Percentiles rank a stretch among this genome's conserved stretches.
These are phyloP conservation scores for Polyergus mexicanus DNA, from an alignment of 1,140 invertebrate species.

Conservation along the genomic window DNA sequence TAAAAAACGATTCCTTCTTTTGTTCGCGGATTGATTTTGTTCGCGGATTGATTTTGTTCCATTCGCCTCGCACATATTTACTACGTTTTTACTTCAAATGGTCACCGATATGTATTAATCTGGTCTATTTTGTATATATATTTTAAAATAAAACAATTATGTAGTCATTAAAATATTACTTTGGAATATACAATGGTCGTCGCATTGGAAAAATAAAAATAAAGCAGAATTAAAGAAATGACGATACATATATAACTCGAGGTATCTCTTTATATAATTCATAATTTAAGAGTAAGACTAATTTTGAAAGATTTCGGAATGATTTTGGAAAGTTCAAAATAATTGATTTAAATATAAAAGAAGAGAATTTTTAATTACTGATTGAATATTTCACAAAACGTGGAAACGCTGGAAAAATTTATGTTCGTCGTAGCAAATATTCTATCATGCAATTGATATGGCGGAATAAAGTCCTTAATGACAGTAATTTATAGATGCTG, in stretches of 20 bases:
- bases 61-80: not conserved
- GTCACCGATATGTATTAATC: not conserved
- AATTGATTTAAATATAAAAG: not conserved
- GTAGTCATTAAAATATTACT: not conserved
- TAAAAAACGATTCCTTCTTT: not conserved
- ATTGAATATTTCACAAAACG: not conserved
- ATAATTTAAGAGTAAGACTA: not conserved
- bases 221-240: not conserved
- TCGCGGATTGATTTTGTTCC: too few relatives aligned
- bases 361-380: not conserved
- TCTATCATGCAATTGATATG: not conserved
- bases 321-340: not conserved
- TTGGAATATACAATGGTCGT: not conserved
- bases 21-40: too few relatives aligned
- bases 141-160: not conserved
- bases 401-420: not conserved
- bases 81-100: not conserved
- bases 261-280: not conserved
- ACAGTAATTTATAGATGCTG: not conserved
- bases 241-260: not conserved
- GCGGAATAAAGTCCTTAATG: not conserved
- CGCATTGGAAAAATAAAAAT: not conserved
- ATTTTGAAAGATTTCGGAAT: not conserved
- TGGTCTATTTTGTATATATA: not conserved
- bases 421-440: not conserved